Percentiles rank a stretch among this genome's conserved stretches.
Evolutionary conservation across 2,113 vertebrate genomes (phyloP).

Genomic region (Amphiprion percula): DNA sequence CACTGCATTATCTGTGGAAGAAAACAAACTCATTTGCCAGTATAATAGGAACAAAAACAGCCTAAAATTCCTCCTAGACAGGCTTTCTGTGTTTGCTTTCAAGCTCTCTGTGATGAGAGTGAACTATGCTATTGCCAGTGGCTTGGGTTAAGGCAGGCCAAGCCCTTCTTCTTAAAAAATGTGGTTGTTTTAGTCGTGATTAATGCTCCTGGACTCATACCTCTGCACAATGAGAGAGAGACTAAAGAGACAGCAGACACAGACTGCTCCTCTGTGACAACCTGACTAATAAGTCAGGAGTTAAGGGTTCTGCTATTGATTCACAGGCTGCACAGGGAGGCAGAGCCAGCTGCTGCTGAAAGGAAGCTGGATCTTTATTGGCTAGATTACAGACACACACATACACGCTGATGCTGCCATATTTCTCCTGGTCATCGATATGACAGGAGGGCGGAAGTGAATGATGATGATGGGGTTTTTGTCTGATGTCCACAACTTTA

Average conservation of each 20-base stretch:
- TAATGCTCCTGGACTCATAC: slow-evolving; percentile 41
- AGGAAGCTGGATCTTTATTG: slow-evolving; percentile 42
- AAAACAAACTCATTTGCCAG: background rate
- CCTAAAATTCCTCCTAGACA: slow-evolving; percentile 11
- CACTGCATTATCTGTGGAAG: slow-evolving; percentile 1
- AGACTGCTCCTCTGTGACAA: slow-evolving; percentile 65
- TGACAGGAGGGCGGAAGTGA: slow-evolving; percentile 22
- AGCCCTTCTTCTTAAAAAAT: slow-evolving; percentile 42
- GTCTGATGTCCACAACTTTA: slow-evolving; percentile 2
- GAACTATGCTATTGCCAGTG: slow-evolving; percentile 40
- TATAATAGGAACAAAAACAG: slow-evolving; percentile 7
- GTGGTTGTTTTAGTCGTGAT: slow-evolving; percentile 27
- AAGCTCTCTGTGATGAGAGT: slow-evolving; percentile 21
- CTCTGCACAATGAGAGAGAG: background rate
- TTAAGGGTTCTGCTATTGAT: slow-evolving; percentile 53
- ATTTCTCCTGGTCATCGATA: slow-evolving; percentile 29
- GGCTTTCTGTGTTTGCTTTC: slow-evolving; percentile 1
- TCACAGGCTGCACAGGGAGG: slow-evolving; percentile 27
- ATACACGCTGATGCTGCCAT: background rate
- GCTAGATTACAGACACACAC: slow-evolving; percentile 34
- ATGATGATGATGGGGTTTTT: slow-evolving; percentile 21
- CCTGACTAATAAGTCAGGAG: slow-evolving; percentile 69
- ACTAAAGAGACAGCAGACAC: slow-evolving; percentile 41
- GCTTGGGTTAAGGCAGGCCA: slow-evolving; percentile 45
- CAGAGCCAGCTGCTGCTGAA: slow-evolving; percentile 40